These are phyloP conservation scores for Kobus ellipsiprymnus DNA, from an alignment of 2,113 vertebrate species.

Conservation along the genomic window DNA sequence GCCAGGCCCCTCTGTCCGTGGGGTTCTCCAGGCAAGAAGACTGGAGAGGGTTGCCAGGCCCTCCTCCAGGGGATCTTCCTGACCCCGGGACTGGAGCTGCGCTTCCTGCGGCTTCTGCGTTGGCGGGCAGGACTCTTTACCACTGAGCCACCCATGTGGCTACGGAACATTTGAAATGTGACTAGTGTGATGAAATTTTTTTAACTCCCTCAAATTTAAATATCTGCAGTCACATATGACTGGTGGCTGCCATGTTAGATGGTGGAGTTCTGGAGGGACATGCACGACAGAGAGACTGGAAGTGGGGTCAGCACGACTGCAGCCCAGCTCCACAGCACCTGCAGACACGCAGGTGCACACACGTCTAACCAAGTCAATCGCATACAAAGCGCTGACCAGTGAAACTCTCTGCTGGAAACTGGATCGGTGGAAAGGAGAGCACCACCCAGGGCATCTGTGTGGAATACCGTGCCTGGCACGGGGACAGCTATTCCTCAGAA, in stretches of 20 bases:
- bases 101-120: fast-evolving
- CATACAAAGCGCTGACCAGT: neutral
- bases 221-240: neutral
- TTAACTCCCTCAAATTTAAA: neutral
- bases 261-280: neutral
- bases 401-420: neutral
- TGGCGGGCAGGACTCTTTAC: neutral
- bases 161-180: neutral
- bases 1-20: neutral
- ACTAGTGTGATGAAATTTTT: neutral
- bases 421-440: neutral
- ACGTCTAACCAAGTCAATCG: neutral
- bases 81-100: fast-evolving
- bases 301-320: too few species aligned
- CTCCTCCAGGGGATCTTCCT: neutral
- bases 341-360: fast-evolving
- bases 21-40: neutral
- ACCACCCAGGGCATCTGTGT: too few species aligned
- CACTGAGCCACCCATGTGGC: neutral
- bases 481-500: neutral
- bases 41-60: neutral
- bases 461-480: too few species aligned
- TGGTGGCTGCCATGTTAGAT: neutral
- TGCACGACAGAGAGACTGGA: neutral
- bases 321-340: neutral